These are phyloP conservation scores for Dynastes hyllus DNA, from an alignment of 2,888 invertebrate species.

Conservation along the genomic window DNA sequence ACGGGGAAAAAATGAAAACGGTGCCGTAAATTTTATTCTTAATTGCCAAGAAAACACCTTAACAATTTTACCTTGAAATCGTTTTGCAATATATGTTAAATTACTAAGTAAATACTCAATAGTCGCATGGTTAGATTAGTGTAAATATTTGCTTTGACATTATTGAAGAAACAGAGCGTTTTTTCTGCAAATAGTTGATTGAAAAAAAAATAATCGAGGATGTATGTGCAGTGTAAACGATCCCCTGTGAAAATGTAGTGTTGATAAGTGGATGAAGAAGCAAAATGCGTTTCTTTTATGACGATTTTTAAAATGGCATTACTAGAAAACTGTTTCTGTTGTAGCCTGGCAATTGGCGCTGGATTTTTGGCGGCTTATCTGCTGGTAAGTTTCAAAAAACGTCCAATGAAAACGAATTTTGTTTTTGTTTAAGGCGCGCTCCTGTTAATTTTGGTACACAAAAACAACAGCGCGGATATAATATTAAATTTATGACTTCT, in stretches of 20 bases:
- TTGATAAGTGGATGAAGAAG: constrained; percentile 2
- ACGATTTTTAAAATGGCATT: constrained; percentile 66
- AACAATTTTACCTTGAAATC: constrained; percentile 51
- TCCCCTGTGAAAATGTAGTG: constrained; percentile 44
- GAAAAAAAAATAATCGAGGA: constrained; percentile 34
- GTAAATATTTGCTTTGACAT: constrained; percentile 36
- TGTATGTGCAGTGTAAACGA: constrained; percentile 25
- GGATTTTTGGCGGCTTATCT: constrained; percentile 72
- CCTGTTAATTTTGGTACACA: not conserved
- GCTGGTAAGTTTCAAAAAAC: constrained; percentile 65
- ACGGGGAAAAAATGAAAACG: constrained; percentile 16
- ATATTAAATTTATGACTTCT: constrained; percentile 1
- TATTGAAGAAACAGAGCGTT: constrained; percentile 32
- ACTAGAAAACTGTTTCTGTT: constrained; percentile 70
- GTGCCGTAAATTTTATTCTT: constrained; percentile 18
- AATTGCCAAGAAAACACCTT: constrained; percentile 39
- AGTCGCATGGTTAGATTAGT: constrained; percentile 12
- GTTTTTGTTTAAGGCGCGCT: not conserved
- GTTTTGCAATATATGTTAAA: constrained; percentile 48
- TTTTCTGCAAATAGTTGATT: not conserved
- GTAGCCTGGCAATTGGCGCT: constrained; percentile 70
- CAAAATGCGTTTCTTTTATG: constrained; percentile 38
- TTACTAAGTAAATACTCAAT: constrained; percentile 29
- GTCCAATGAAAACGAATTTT: not conserved
- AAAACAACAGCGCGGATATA: not conserved